phyloP scores from a whole-genome alignment of 2,888 invertebrate genomes.

The Cylindroiulus punctatus region DNA sequence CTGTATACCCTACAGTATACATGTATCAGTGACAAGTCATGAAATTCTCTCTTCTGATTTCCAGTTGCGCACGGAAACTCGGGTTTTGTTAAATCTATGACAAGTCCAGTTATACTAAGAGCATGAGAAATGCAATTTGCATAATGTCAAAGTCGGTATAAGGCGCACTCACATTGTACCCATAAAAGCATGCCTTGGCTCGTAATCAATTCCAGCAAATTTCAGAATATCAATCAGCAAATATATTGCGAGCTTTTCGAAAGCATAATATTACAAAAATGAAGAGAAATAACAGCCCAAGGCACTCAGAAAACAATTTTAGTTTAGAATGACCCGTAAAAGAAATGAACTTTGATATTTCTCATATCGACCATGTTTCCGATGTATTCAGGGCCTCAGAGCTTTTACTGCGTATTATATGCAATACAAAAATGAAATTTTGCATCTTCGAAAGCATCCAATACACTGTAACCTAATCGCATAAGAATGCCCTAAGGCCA shows the following conservation, averaged over 20 bases:
- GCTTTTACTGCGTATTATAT: not conserved
- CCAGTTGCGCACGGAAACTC: not conserved
- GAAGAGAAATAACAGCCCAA: conserved; percentile 24
- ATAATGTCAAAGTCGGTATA: not conserved
- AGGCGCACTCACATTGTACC: too few species aligned
- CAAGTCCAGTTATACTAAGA: not conserved
- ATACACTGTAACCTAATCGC: not conserved
- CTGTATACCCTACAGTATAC: too few species aligned
- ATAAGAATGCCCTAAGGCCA: not conserved
- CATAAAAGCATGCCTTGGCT: not conserved
- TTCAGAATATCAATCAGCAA: conserved; percentile 28
- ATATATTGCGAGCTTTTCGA: not conserved
- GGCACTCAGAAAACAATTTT: conserved; percentile 28
- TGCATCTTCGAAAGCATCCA: conserved; percentile 12
- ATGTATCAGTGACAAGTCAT: not conserved
- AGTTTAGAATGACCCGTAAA: conserved; percentile 1
- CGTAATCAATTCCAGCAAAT: not conserved
- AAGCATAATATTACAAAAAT: conserved; percentile 29
- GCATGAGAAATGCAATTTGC: not conserved
- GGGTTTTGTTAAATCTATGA: not conserved
- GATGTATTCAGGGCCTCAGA: not conserved
- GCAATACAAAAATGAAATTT: not conserved
- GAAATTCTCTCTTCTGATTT: not conserved
- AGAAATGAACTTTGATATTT: conserved; percentile 21
- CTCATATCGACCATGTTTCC: conserved; percentile 21